Conservation (phyloP, 2,888 invertebrate species). For the Trachelus tabidus region DNA sequence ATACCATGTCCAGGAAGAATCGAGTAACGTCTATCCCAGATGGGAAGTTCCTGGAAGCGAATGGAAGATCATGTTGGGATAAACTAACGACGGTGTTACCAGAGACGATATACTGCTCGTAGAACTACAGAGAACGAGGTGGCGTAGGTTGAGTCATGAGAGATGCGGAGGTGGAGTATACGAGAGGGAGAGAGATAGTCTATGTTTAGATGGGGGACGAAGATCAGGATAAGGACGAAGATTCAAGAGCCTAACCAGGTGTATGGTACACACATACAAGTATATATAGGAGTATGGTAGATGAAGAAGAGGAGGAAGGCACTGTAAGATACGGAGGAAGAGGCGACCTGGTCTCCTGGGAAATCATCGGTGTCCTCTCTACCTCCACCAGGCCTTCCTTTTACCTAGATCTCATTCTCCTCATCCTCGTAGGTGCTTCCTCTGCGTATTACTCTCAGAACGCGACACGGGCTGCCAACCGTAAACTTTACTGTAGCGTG, state of each 20-base stretch:
- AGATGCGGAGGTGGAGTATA: not conserved
- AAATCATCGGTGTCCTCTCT: conserved; percentile 57
- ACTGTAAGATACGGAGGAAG: conserved; percentile 24
- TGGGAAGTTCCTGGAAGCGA: not conserved
- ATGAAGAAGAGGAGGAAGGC: not conserved
- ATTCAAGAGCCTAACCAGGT: not conserved
- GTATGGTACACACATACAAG: not conserved
- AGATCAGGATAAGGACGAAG: conserved; percentile 20
- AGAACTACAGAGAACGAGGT: not conserved
- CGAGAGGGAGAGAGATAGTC: not conserved
- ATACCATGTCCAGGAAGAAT: not conserved
- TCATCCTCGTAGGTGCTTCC: not conserved
- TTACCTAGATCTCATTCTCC: conserved; percentile 11
- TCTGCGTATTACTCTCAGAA: not conserved
- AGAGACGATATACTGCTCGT: not conserved
- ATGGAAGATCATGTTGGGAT: not conserved
- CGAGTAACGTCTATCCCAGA: not conserved
- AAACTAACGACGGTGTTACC: conserved; percentile 17
- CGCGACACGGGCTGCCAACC: conserved; percentile 7
- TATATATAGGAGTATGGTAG: not conserved
- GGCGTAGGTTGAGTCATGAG: not conserved
- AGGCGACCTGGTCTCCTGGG: conserved; percentile 45
- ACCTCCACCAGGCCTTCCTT: conserved; percentile 18
- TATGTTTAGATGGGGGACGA: not conserved
- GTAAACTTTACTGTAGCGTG: conserved; percentile 7